A percentile compares a stretch with the other conserved stretches of the same genome.
Conservation (phyloP, 2,797 vertebrate species). For the Mormyrops boulengeri region DNA sequence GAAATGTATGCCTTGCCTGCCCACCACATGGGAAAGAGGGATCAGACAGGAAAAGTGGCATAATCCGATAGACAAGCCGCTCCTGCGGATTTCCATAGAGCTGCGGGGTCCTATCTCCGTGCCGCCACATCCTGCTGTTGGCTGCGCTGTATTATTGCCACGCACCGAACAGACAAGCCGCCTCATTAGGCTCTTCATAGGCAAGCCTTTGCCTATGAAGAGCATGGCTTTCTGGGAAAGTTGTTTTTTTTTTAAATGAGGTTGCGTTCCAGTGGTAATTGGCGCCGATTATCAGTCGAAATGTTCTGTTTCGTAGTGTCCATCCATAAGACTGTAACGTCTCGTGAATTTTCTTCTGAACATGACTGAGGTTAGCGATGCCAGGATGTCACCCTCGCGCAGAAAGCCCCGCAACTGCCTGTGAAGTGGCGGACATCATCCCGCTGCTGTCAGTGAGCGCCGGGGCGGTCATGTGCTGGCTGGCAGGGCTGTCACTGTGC, state of each 20-base stretch:
- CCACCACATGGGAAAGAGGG: neutral
- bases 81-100: neutral
- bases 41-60: neutral
- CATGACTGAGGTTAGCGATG: neutral
- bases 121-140: neutral
- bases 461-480: slow-evolving; percentile 29
- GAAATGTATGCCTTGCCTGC: neutral
- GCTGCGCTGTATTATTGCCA: neutral
- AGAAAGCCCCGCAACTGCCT: neutral
- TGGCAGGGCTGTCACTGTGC: slow-evolving; percentile 53
- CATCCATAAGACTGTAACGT: neutral
- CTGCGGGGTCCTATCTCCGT: neutral
- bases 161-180: neutral
- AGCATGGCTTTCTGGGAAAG: neutral
- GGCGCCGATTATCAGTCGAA: neutral
- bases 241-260: neutral
- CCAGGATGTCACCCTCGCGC: neutral
- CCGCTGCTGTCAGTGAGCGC: neutral
- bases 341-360: neutral
- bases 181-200: neutral
- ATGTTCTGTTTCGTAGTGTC: neutral
- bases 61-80: slow-evolving; percentile 15
- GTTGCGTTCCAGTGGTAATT: neutral
- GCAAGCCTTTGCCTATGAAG: neutral
- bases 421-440: neutral